These are phyloP conservation scores for Microcebus jonahi DNA, from an alignment of 2,113 vertebrate genomes.

Conservation along the genomic window DNA sequence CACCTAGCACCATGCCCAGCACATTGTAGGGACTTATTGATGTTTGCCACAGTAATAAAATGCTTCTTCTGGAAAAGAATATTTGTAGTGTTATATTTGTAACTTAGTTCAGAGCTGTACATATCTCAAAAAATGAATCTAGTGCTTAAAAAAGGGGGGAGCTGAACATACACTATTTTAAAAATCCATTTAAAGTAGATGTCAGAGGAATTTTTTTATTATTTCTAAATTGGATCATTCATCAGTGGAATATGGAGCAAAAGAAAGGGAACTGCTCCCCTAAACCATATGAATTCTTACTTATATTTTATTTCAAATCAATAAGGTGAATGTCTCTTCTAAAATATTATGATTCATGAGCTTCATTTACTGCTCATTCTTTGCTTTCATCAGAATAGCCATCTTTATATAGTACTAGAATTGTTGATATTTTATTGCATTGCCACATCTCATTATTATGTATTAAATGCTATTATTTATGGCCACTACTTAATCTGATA, in stretches of 20 bases:
- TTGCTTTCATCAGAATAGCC: conserved; percentile 49
- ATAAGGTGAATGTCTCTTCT: conserved; percentile 73
- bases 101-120: conserved; percentile 63
- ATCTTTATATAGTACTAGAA: conserved; percentile 29
- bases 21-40: background rate
- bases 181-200: conserved; percentile 78
- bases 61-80: conserved; percentile 10
- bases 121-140: conserved; percentile 67
- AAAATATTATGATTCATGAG: conserved; percentile 72
- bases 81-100: conserved; percentile 48
- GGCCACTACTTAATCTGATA: conserved; percentile 65
- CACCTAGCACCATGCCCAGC: background rate
- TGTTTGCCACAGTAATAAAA: conserved; percentile 25
- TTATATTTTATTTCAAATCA: conserved; percentile 75
- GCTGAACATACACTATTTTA: conserved; percentile 73
- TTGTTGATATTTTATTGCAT: conserved; percentile 66
- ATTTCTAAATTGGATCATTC: conserved; percentile 78
- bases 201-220: conserved; percentile 75
- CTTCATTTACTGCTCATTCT: conserved; percentile 72
- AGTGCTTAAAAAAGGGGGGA: conserved; percentile 68
- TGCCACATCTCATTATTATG: conserved; percentile 50
- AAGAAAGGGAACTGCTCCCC: conserved; percentile 70
- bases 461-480: conserved; percentile 67
- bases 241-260: conserved; percentile 75
- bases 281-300: conserved; percentile 68